Evolutionary conservation across 2,113 vertebrate species (phyloP).

Genomic region (Gorsachius goisagi): DNA sequence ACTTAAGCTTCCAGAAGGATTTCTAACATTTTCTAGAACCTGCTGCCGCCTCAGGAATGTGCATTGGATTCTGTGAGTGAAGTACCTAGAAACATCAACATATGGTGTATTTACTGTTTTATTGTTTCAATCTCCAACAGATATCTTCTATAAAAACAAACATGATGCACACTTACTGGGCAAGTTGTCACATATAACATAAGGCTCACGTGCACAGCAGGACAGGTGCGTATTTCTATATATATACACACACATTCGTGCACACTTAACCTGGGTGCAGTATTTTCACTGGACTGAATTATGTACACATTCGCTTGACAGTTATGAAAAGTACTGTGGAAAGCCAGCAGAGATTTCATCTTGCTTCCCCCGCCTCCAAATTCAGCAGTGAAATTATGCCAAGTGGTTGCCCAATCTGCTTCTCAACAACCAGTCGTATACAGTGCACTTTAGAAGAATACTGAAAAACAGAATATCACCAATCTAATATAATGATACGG

Average conservation of each 20-base stretch:
- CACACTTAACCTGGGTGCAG: neutral
- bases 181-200: neutral
- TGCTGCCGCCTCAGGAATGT: rapidly evolving
- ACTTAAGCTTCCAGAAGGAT: neutral
- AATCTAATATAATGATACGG: neutral
- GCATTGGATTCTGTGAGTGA: neutral
- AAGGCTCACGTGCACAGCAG: rapidly evolving
- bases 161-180: neutral
- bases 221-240: neutral
- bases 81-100: neutral
- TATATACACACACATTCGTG: neutral
- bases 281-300: neutral
- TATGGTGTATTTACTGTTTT: neutral
- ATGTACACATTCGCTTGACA: neutral
- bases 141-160: neutral
- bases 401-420: neutral
- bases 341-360: neutral
- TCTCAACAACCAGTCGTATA: neutral
- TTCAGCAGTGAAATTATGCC: neutral
- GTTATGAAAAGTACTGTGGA: neutral
- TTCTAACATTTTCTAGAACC: neutral
- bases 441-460: neutral
- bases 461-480: neutral
- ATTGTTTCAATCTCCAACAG: neutral
- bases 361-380: neutral